Evolutionary conservation across 2,888 invertebrate species (phyloP), one percentile per base, ranked within the genome.

Genomic region (Barypeithes pellucidus): DNA sequence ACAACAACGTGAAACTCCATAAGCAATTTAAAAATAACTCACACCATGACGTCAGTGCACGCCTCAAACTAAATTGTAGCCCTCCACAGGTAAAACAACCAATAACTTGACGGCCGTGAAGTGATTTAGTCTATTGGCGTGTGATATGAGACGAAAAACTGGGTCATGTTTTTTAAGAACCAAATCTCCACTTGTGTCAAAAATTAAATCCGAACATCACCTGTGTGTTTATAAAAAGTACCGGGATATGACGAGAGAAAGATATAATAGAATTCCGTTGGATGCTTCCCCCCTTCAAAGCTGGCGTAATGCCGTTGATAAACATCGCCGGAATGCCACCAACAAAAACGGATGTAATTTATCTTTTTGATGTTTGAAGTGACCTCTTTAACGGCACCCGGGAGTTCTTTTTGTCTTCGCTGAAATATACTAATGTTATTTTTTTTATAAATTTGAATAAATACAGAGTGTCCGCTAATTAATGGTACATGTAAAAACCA

Each of bases 261-360:
- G 14, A 41, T 60, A 59, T 60, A 41, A 60, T 60, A 9, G 20
- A 22, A 60, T 60, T 41, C 59, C 9, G 59, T 39, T 60, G 33
- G 36, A 57, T 41, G 18, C 18, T 36, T 60, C 24, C 12, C 24
- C 12, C 60, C 16, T 43, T 60, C 11, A 60, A 60, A 60, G 43
- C 43, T 22, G 36, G 18, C 16, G 60, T 60, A 60, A 60, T 59
- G 20, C 43, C 43, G 41, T 43, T 60, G 60, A 60, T 60, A 60
- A 43, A 60, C 60, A 60, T 41, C 60, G 24, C 43, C 60, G 8
- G 22, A 60, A 60, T 43, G 60, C 60, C n/a, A 16, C 60, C 60
- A 22, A 41, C 59, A 43, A 60, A 60, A 60, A 60, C 39, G 43
- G 60, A 60, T 43, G 24, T 60, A 20, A 60, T 60, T 60, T 60